Conservation (phyloP, 1,140 invertebrate genomes). For the Pemphigus obesinymphae region DNA sequence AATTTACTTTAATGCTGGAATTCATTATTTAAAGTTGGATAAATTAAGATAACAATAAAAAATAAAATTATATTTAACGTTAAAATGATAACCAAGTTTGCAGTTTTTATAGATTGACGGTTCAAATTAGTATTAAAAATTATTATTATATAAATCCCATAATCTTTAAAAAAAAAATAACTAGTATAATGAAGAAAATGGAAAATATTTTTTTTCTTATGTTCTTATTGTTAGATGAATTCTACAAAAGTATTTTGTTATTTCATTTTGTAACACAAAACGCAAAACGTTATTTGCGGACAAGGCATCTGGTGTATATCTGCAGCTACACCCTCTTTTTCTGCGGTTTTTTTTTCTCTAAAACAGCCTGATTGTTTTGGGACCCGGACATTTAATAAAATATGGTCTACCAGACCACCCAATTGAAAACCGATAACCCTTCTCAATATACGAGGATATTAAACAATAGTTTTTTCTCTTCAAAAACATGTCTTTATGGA, state of each 20-base stretch:
- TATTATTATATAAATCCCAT: not conserved
- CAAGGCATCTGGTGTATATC: slow-evolving; percentile 28
- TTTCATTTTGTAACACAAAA: slow-evolving; percentile 7
- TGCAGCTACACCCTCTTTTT: not conserved
- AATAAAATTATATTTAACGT: too few relatives aligned
- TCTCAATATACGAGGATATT: slow-evolving; percentile 16
- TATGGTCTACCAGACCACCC: not conserved
- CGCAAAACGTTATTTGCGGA: slow-evolving; percentile 9
- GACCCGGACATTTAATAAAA: slow-evolving; percentile 31
- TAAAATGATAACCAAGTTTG: too few relatives aligned
- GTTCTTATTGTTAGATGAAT: not conserved
- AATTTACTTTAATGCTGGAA: not conserved
- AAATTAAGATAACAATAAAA: not conserved
- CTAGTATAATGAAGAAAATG: not conserved
- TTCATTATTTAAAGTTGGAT: not conserved
- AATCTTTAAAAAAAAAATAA: not conserved
- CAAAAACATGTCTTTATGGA: not conserved
- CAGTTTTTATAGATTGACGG: too few relatives aligned
- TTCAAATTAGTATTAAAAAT: not conserved
- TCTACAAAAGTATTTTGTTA: not conserved
- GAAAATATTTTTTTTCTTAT: not conserved
- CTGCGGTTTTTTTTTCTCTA: slow-evolving; percentile 15
- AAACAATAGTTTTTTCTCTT: slow-evolving; percentile 16
- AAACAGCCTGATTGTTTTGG: slow-evolving; percentile 26
- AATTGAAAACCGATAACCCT: slow-evolving; percentile 37